These are phyloP conservation scores for Trichomycterus rosablanca DNA, from an alignment of 2,113 vertebrate genomes.

Conservation along the genomic window DNA sequence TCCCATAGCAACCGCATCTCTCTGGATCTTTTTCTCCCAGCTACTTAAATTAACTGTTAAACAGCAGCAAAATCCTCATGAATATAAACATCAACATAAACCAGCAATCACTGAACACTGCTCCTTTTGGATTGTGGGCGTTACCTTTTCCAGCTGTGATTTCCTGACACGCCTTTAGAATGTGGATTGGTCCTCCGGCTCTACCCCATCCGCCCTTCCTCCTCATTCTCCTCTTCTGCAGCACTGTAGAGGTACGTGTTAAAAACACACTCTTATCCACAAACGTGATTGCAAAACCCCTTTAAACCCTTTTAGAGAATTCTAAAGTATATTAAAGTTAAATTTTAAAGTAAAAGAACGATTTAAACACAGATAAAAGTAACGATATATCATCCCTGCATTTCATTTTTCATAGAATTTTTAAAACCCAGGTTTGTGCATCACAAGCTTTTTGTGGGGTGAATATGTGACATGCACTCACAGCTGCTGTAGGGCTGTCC, in stretches of 20 bases:
- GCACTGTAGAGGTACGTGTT: slow-evolving; percentile 58
- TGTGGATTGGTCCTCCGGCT: slow-evolving; percentile 77
- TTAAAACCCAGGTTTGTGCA: slow-evolving; percentile 13
- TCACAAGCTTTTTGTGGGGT: neutral
- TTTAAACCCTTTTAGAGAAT: too few relatives aligned
- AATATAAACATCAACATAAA: too few relatives aligned
- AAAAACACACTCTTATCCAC: too few relatives aligned
- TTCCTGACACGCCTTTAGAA: slow-evolving; percentile 79
- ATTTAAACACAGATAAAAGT: too few relatives aligned
- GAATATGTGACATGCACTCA: slow-evolving; percentile 20
- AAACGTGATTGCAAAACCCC: too few relatives aligned
- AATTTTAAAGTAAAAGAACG: too few relatives aligned
- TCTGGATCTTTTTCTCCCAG: slow-evolving; percentile 87
- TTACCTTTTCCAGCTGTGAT: slow-evolving; percentile 80
- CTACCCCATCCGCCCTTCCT: slow-evolving; percentile 71
- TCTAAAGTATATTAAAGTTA: too few relatives aligned
- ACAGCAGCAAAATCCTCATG: too few relatives aligned
- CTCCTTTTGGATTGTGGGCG: neutral
- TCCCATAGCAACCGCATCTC: slow-evolving; percentile 63
- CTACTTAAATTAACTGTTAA: slow-evolving; percentile 79
- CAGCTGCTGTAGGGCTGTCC: slow-evolving; percentile 66
- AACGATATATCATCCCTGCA: too few relatives aligned
- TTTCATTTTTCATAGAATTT: too few relatives aligned
- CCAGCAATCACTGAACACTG: too few relatives aligned
- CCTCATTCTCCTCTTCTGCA: slow-evolving; percentile 77